Evolutionary conservation across 2,797 vertebrate genomes (phyloP), one percentile per base, ranked within the genome.

Genomic region (Myripristis jacobus): DNA sequence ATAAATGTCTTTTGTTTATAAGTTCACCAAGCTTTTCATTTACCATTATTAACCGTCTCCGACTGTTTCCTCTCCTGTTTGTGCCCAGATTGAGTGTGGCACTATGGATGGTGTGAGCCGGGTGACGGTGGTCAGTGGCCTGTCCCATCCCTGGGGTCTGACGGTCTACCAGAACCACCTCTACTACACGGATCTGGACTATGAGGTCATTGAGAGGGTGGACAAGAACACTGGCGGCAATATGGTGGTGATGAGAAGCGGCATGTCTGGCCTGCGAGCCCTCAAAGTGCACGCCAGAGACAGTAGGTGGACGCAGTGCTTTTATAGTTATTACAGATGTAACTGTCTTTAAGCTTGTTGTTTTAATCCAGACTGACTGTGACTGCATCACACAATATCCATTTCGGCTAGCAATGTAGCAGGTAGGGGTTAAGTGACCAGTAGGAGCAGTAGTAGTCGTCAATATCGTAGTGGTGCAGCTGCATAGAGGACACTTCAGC

Each of bases 281-380:
- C 44, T 94, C 27, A 94, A 93, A 89, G 89, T 93, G n/a, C 91
- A 94, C 15, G 85, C 92, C 74, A 89, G 92, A 92, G 92, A 94
- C 75, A 71, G 93, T 94, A 81, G 10, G 91, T 88, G 15, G 13
- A 60, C 31, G 65, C 2, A 34, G 2, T 41, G 21, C 13, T 29
- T 29, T 29, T 29, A 29, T 29, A 3, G 6, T 29, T 29, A 29
- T 29, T 3, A 29, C 27, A 29, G 27, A 3, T 29, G 27, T 29
- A 6, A 3, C 27, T 29, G 27, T 29, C 15, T n/a, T n/a, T n/a
- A n/a, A n/a, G n/a, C n/a, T n/a, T n/a, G n/a, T n/a, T n/a, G n/a
- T n/a, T n/a, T n/a, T n/a, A n/a, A n/a, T n/a, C n/a, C n/a, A n/a
- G n/a, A n/a, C n/a, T n/a, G n/a, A n/a, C n/a, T n/a, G n/a, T n/a